Conservation (phyloP, 2,888 invertebrate genomes). For the Lasioglossum vierecki region DNA sequence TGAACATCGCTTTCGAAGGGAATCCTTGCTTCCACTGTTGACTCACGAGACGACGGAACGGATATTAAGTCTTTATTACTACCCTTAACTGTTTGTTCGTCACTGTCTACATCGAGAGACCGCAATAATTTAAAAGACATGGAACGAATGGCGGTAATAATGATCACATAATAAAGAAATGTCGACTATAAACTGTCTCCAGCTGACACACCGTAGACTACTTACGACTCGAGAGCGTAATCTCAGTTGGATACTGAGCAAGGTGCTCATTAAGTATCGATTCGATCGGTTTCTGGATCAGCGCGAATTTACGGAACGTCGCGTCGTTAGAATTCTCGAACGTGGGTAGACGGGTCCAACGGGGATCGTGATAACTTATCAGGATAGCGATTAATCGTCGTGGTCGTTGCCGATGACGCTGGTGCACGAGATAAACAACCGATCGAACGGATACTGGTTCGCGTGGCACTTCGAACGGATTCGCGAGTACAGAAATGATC, state of each 20-base stretch:
- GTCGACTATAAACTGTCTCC: neutral
- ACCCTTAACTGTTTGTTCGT: neutral
- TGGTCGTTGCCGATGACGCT: neutral
- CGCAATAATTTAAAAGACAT: neutral
- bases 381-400: neutral
- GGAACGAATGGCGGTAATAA: neutral
- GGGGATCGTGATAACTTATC: slow-evolving; percentile 6
- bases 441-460: neutral
- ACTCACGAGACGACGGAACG: neutral
- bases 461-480: neutral
- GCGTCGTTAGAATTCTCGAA: neutral
- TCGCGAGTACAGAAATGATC: neutral
- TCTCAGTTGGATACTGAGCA: neutral
- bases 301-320: slow-evolving; percentile 5
- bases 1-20: neutral
- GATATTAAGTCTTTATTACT: neutral
- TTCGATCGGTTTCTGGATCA: neutral
- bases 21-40: neutral
- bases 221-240: neutral
- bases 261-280: slow-evolving; percentile 1
- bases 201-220: neutral
- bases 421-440: neutral
- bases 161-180: slow-evolving; percentile 1
- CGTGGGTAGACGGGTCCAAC: slow-evolving; percentile 6
- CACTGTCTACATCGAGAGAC: neutral